A percentile compares a stretch with the other conserved stretches of the same genome.
Evolutionary conservation across 2,113 vertebrate genomes (phyloP).

Genomic region (Conger conger): DNA sequence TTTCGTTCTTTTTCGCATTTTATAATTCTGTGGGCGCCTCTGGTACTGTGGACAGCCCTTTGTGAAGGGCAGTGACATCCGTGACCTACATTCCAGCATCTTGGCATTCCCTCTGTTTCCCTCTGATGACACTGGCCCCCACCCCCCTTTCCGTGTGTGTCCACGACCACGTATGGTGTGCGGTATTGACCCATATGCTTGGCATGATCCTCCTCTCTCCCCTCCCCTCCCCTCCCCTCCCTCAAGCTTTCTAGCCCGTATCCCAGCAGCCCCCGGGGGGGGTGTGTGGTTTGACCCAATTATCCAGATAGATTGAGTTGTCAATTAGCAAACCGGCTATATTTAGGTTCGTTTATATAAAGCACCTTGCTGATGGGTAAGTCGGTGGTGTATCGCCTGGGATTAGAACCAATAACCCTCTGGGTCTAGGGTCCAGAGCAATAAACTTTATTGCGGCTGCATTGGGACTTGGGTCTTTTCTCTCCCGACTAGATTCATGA

Average conservation of each 20-base stretch:
- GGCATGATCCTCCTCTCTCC: neutral
- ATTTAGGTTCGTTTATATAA: constrained; percentile 7
- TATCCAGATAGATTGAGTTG: constrained; percentile 7
- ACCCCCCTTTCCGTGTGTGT: neutral
- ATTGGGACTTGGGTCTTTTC: neutral
- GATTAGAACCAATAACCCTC: neutral
- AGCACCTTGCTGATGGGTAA: constrained; percentile 7
- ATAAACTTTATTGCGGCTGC: neutral
- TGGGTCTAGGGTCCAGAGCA: neutral
- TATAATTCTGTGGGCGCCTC: neutral
- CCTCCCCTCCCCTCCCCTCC: neutral
- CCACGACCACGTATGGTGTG: neutral
- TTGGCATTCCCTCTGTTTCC: neutral
- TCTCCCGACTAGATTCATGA: neutral
- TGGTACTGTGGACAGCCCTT: neutral
- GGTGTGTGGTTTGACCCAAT: neutral
- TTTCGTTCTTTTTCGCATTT: neutral
- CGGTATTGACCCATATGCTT: neutral
- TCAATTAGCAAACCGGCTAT: neutral
- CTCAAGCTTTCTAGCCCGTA: neutral
- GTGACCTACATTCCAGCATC: neutral
- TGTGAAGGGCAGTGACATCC: neutral
- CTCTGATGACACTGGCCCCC: neutral
- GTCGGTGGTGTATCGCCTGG: neutral
- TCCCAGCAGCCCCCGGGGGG: neutral